These are phyloP conservation scores for Agonum fuliginosum DNA, from an alignment of 2,888 invertebrate species.

Conservation along the genomic window DNA sequence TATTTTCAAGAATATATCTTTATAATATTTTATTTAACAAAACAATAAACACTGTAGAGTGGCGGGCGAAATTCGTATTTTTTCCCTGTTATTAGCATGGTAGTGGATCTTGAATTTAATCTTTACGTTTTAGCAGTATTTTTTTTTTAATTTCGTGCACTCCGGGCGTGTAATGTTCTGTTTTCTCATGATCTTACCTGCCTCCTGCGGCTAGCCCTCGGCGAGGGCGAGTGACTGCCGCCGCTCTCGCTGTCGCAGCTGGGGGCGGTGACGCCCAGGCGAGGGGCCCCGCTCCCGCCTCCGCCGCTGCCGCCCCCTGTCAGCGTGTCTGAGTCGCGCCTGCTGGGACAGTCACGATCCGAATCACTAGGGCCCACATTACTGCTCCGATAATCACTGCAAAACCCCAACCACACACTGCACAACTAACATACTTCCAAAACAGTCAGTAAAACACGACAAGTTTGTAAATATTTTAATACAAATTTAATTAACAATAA, in stretches of 20 bases:
- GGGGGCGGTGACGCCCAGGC: constrained; percentile 79
- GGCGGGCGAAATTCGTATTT: no score
- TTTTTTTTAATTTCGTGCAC: no score
- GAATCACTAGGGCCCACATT: constrained; percentile 93
- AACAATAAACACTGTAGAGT: no score
- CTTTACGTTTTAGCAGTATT: no score
- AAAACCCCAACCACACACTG: constrained; percentile 65
- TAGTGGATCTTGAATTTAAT: no score
- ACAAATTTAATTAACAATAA: no score
- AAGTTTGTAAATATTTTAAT: background rate
- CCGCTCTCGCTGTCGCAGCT: constrained; percentile 91
- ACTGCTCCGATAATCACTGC: constrained; percentile 94
- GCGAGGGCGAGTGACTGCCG: constrained; percentile 90
- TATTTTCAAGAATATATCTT: no score
- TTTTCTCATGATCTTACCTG: constrained; percentile 77
- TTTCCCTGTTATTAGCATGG: no score
- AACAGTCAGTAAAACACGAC: background rate
- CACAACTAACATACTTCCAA: no score
- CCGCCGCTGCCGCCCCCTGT: constrained; percentile 47
- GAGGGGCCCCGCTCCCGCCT: constrained; percentile 70
- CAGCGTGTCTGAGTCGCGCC: constrained; percentile 79
- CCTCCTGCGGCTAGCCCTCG: constrained; percentile 85
- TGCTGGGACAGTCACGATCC: constrained; percentile 88
- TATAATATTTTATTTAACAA: no score
- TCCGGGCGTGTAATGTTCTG: no score